Base-by-base conservation (phyloP, 2,113 vertebrate genomes). In the Oncorhynchus nerka region DNA sequence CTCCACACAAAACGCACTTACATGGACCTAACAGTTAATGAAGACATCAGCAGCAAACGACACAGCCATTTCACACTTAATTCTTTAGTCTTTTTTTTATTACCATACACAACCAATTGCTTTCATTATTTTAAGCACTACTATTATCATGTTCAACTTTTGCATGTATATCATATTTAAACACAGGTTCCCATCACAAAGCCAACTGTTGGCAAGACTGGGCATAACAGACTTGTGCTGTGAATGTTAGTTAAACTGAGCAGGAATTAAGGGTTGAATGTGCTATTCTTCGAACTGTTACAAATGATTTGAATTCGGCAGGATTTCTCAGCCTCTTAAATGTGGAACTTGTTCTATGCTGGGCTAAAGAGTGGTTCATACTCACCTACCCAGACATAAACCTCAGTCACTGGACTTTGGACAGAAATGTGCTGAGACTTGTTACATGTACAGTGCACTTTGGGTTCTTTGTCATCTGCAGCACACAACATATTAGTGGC, bases 211-310 rank as follows among this genome's bases (percentile, higher is more conserved):
- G 16, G 51, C 4, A 55, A 55, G 5, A 22, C 48, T 51, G 16
- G 19, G n/a, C n/a, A 32, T 30, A 22, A 32, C 15, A 24, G 4
- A 64, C 19, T 30, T 62, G 15, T 26, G 1, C 28, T 49, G 49
- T 57, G 26, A 15, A 30, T 59, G 24, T 59, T 66, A 8, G 28
- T 32, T 69, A 11, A 28, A 15, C 39, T 22, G 66, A 28, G 20
- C 26, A 49, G 16, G 66, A 28, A 34, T 22, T 28, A 32, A 55
- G 11, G 65, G 16, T 55, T 45, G 26, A n/a, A 6, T 1, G 73
- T 74, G 51, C 45, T n/a, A 49, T 24, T 32, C 73, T 74, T 66
- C 28, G 7, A 9, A 39, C 61, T 66, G 4, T 66, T 74, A 65
- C 32, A 66, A 26, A 15, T 30, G 3, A 9, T 74, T 68, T 39